These are phyloP conservation scores for Drosophila saltans DNA, from an alignment of 1,140 invertebrate genomes.

Conservation along the genomic window DNA sequence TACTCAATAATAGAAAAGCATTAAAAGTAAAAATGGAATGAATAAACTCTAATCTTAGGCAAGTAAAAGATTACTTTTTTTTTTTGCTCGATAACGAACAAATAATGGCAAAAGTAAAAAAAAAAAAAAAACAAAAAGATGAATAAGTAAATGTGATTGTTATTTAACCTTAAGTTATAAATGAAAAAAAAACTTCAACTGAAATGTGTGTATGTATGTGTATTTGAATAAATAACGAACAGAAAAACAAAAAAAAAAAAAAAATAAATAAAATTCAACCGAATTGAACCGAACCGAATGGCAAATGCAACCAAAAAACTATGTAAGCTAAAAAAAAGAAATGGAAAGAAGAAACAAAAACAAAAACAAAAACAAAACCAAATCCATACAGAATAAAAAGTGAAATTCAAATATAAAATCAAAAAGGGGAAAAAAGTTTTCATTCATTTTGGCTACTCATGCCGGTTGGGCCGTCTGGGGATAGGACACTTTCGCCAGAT, in stretches of 20 bases:
- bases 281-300: constrained; percentile 22
- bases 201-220: constrained; percentile 63
- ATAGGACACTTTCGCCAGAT: background rate
- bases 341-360: background rate
- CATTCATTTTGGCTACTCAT: background rate
- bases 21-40: constrained; percentile 30
- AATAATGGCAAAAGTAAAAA: constrained; percentile 12
- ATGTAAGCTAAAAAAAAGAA: constrained; percentile 34
- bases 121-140: constrained; percentile 19
- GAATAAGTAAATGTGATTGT: constrained; percentile 81
- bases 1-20: constrained; percentile 51
- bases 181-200: constrained; percentile 60
- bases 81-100: constrained; percentile 50
- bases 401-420: constrained; percentile 31
- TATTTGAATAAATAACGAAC: constrained; percentile 49
- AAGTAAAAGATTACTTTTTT: constrained; percentile 55
- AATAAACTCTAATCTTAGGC: constrained; percentile 37
- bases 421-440: background rate
- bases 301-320: constrained; percentile 25
- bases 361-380: constrained; percentile 17
- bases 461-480: background rate
- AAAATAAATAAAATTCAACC: background rate
- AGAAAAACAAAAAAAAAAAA: constrained; percentile 10
- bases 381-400: constrained; percentile 55
- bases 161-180: constrained; percentile 80